These are phyloP conservation scores for Rhopilema esculentum DNA, from an alignment of 30 jellyfish, hydroid and myxozoan genomes.

Conservation along the genomic window DNA sequence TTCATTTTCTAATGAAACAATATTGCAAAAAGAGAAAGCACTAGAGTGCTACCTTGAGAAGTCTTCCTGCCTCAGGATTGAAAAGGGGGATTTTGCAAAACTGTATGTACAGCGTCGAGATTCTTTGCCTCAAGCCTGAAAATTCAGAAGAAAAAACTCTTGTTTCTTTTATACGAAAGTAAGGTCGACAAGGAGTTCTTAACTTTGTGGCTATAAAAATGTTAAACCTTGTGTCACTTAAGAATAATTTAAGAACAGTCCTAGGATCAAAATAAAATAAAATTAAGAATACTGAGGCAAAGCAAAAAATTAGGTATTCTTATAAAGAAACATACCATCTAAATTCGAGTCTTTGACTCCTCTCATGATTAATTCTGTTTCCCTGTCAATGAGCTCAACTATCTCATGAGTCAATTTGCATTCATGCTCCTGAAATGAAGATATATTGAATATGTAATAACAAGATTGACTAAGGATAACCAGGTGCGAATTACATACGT, in stretches of 20 bases:
- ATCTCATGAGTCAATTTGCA: slow-evolving; percentile 91
- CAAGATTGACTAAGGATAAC: no score
- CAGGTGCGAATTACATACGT: no score
- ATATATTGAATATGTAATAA: background rate
- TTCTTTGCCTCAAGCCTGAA: slow-evolving; percentile 91
- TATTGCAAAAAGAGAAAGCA: no score
- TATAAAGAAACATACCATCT: slow-evolving; percentile 70
- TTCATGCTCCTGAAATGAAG: slow-evolving; percentile 71
- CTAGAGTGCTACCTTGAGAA: slow-evolving; percentile 65
- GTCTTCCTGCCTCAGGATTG: slow-evolving; percentile 91
- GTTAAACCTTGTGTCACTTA: no score
- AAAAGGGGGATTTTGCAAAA: slow-evolving; percentile 91
- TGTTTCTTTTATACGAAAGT: no score
- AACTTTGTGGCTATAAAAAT: no score
- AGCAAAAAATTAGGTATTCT: background rate
- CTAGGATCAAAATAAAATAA: no score
- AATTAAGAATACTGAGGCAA: no score
- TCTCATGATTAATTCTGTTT: slow-evolving; percentile 80
- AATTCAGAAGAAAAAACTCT: background rate
- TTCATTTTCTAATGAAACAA: no score
- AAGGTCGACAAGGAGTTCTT: no score
- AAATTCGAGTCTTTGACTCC: slow-evolving; percentile 79
- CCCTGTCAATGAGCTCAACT: slow-evolving; percentile 88
- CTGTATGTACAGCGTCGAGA: slow-evolving; percentile 82
- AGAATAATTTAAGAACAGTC: no score